Base-by-base conservation (phyloP, 1,140 invertebrate species). In the Gonioctena quinquepunctata region DNA sequence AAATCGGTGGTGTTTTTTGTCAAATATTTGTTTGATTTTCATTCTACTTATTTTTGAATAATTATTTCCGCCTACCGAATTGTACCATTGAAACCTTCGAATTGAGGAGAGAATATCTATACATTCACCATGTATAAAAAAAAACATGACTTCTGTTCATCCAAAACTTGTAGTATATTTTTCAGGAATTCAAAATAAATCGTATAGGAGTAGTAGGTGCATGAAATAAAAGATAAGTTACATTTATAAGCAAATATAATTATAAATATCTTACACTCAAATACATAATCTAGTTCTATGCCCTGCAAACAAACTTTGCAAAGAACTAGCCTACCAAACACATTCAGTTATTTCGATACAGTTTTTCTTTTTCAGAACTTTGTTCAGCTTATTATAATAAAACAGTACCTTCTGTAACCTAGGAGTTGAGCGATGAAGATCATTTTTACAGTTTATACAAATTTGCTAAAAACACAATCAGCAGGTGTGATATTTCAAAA, bases 231-330 rank as follows among this genome's bases (percentile, higher is more conserved):
- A 61, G 16, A 21, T 26, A 27, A 21, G 3, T 11, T 74, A 74
- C 73, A 74, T 74, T 71, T 74, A 74, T 74, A 82, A 81, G 77
- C 80, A 82, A 81, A 81, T 81, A 81, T 82, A 82, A 80, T 82
- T 81, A 82, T 82, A 82, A 82, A 82, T 82, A 82, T 82, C 79
- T 82, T 82, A 82, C 81, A 82, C 79, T 78, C 76, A 80, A 81
- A 79, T 82, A 81, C 80, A 81, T 76, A 78, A 76, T 68, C 80
- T 81, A 80, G 79, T 79, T 80, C 78, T 81, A 80, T 71, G 60
- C 33, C 28, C 57, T 66, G 76, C 77, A 79, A 74, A 71, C 27
- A 65, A 54, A 67, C 50, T 69, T 70, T 73, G 72, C 72, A 74
- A 73, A 77, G 77, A 80, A 80, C 77, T 80, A 76, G 72, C 66